Percentiles rank a stretch among this genome's conserved stretches.
These are phyloP conservation scores for Porites lutea DNA, from an alignment of 64 coral and sea anemone genomes.

Conservation along the genomic window DNA sequence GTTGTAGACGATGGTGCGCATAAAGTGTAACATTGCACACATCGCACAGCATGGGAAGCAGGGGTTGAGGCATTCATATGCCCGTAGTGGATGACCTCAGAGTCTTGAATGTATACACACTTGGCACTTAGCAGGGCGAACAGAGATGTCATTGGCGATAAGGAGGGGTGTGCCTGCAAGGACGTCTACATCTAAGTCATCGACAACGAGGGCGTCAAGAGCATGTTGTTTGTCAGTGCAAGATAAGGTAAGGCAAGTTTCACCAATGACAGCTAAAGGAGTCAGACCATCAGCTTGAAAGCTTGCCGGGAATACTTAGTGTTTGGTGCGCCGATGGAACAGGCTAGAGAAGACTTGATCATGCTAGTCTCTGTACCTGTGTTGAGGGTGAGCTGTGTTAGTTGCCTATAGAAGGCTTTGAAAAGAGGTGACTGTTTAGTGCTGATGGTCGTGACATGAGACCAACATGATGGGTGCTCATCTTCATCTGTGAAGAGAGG, in stretches of 20 bases:
- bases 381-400: slow-evolving; percentile 27
- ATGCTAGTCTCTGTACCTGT: slow-evolving; percentile 43
- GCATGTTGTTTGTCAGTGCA: neutral
- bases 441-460: neutral
- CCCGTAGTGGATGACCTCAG: slow-evolving; percentile 16
- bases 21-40: neutral
- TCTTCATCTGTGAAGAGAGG: neutral
- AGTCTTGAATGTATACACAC: slow-evolving; percentile 23
- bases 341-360: slow-evolving; percentile 11
- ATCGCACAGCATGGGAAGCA: neutral
- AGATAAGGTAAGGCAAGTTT: slow-evolving; percentile 10
- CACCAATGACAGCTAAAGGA: slow-evolving; percentile 1
- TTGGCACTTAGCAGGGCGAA: slow-evolving; percentile 25
- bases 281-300: neutral
- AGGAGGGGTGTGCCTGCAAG: slow-evolving; percentile 50
- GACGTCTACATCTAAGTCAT: slow-evolving; percentile 45
- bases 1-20: neutral
- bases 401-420: slow-evolving; percentile 16
- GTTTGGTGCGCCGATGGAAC: neutral
- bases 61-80: neutral
- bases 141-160: slow-evolving; percentile 37
- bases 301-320: neutral
- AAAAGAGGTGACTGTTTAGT: neutral
- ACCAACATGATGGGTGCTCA: neutral
- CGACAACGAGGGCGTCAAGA: slow-evolving; percentile 36